Evolutionary conservation across 2,888 invertebrate genomes (phyloP).

Genomic region (Eledona agricola): DNA sequence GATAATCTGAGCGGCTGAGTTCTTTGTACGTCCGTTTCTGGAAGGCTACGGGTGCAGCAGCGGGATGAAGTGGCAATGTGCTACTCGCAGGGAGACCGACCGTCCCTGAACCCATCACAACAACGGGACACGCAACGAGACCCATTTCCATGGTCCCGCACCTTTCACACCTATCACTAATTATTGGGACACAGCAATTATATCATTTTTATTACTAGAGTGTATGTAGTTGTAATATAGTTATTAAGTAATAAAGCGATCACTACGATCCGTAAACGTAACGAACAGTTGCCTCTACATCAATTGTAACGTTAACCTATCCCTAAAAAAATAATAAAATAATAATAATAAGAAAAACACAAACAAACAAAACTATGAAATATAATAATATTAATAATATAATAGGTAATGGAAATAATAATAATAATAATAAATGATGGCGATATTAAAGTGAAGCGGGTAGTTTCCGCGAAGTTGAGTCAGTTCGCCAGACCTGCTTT

Average conservation of each 20-base stretch:
- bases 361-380: slow-evolving; percentile 33
- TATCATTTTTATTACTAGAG: slow-evolving; percentile 47
- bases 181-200: slow-evolving; percentile 64
- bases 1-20: slow-evolving; percentile 54
- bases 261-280: slow-evolving; percentile 45
- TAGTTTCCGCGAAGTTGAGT: slow-evolving; percentile 20
- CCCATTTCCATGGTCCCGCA: slow-evolving; percentile 28
- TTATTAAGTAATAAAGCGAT: slow-evolving; percentile 49
- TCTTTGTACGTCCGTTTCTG: slow-evolving; percentile 59
- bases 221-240: slow-evolving; percentile 49
- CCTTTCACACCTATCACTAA: slow-evolving; percentile 59
- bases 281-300: slow-evolving; percentile 47
- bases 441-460: too few relatives aligned
- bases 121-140: slow-evolving; percentile 46
- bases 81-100: slow-evolving; percentile 60
- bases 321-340: slow-evolving; percentile 29
- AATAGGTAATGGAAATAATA: slow-evolving; percentile 35
- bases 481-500: slow-evolving; percentile 50
- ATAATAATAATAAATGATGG: slow-evolving; percentile 5
- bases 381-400: slow-evolving; percentile 36
- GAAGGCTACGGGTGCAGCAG: slow-evolving; percentile 54
- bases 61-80: slow-evolving; percentile 56
- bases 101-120: slow-evolving; percentile 54
- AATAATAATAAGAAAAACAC: slow-evolving; percentile 44
- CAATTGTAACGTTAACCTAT: slow-evolving; percentile 36